A percentile compares a stretch with the other conserved stretches of the same genome.
Evolutionary conservation across 2,888 invertebrate genomes (phyloP).

Genomic region (Rhagonycha fulva): DNA sequence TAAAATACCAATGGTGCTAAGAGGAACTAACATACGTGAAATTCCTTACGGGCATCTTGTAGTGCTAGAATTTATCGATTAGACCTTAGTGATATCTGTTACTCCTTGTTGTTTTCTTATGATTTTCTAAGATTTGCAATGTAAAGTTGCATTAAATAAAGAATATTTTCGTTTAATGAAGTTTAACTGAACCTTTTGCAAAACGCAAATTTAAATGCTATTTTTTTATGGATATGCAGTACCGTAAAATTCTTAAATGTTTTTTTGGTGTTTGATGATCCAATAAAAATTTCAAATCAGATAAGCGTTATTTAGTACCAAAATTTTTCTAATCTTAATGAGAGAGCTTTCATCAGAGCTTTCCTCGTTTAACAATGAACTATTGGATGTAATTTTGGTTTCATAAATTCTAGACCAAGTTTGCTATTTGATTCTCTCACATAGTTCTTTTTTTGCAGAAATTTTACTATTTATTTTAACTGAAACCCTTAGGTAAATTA

Average conservation of each 20-base stretch:
- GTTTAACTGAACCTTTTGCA: not conserved
- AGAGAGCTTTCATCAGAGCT: not conserved
- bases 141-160: no score
- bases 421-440: no score
- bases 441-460: no score
- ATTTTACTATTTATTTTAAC: no score
- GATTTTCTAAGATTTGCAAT: not conserved
- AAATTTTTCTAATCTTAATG: not conserved
- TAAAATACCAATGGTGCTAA: not conserved
- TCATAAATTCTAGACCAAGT: not conserved
- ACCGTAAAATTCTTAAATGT: not conserved
- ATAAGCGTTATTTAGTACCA: not conserved
- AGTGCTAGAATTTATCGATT: slow-evolving; percentile 12
- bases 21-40: not conserved
- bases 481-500: no score
- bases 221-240: not conserved
- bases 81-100: slow-evolving; percentile 1
- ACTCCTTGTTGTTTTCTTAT: not conserved
- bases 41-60: slow-evolving; percentile 8
- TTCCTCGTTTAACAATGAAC: not conserved
- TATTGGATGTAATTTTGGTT: not conserved
- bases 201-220: not conserved
- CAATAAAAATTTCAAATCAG: not conserved
- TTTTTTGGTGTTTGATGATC: not conserved
- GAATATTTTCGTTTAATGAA: no score